Base-by-base conservation (phyloP, 2,888 invertebrate species). In the Plemyria rubiginata region DNA sequence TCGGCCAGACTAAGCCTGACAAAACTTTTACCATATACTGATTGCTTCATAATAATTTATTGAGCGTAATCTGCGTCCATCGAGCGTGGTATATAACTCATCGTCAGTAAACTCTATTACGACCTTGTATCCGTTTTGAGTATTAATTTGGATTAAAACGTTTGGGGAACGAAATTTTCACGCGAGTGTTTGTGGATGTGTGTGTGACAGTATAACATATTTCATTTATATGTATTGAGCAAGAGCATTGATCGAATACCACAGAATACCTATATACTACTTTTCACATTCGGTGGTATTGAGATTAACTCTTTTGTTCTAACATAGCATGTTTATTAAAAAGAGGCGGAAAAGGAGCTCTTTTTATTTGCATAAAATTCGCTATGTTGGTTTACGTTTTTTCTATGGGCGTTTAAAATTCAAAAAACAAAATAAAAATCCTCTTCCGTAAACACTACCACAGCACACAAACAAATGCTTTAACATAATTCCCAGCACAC, bases 1-100 rank as follows among this genome's bases (percentile, higher is more conserved):
- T 72, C 87, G 81, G 40, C 4, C 0, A 8, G 3, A 66, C 16
- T 73, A 80, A 86, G 77, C 16, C 15, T 16, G 41, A 68, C 67
- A 67, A 85, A 90, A 89, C 84, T 90, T 89, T 87, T 82, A 77
- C 84, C 82, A 85, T 89, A 90, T 87, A 88, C 84, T 86, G 89
- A 91, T 90, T 90, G 90, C 87, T 90, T 87, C 87, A 90, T 89
- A 90, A 90, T 90, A 90, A 90, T 90, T 89, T 89, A 90, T 90
- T 84, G 86, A 85, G 81, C 80, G 85, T 90, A 88, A 90, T 90
- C 86, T 84, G 87, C 73, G 77, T 78, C 84, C 81, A 86, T 84
- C 82, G 83, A 85, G 84, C 85, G 81, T 79, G 79, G 79, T 84
- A 78, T 85, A 89, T 88, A 86, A 86, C 88, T 87, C 89, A 88